Percentiles rank a stretch among this genome's conserved stretches.
Conservation (phyloP, 92 coral and sea anemone species). For the Epizoanthus ramosus region DNA sequence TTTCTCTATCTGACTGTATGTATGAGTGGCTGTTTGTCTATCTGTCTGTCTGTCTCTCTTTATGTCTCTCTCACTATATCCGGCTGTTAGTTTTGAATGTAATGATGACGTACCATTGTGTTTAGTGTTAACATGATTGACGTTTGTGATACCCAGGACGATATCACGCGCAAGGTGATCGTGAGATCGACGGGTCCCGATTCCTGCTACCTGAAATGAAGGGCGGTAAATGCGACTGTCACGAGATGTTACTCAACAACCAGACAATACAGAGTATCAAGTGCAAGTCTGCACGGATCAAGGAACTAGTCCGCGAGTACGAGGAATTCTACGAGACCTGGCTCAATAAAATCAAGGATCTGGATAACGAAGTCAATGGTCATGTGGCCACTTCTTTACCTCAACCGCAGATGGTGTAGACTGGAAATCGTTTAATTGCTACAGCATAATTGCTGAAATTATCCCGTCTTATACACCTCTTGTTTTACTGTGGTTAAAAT, state of each 20-base stretch:
- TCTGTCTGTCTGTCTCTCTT: too few relatives aligned
- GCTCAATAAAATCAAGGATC: slow-evolving; percentile 78
- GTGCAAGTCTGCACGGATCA: slow-evolving; percentile 70
- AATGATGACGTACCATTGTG: too few relatives aligned
- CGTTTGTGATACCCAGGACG: not conserved
- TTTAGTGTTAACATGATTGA: too few relatives aligned
- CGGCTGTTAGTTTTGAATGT: too few relatives aligned
- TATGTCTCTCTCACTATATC: too few relatives aligned
- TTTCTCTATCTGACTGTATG: too few relatives aligned
- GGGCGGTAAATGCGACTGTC: slow-evolving; percentile 77
- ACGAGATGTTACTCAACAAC: slow-evolving; percentile 80
- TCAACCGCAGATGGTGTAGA: slow-evolving; percentile 77
- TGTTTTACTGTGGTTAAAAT: too few relatives aligned
- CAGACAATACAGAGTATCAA: slow-evolving; percentile 87
- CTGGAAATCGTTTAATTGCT: not conserved
- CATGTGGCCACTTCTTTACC: slow-evolving; percentile 52
- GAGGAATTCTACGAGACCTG: slow-evolving; percentile 94
- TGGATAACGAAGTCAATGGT: slow-evolving; percentile 77
- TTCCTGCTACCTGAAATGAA: slow-evolving; percentile 39
- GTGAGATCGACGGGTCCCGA: slow-evolving; percentile 30
- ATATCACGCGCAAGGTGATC: not conserved
- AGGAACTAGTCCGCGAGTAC: slow-evolving; percentile 86
- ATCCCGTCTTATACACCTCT: too few relatives aligned
- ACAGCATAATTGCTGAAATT: too few relatives aligned
- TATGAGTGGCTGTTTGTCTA: too few relatives aligned